phyloP scores from a whole-genome alignment of 2,797 vertebrate species.

The Hemitrygon akajei region DNA sequence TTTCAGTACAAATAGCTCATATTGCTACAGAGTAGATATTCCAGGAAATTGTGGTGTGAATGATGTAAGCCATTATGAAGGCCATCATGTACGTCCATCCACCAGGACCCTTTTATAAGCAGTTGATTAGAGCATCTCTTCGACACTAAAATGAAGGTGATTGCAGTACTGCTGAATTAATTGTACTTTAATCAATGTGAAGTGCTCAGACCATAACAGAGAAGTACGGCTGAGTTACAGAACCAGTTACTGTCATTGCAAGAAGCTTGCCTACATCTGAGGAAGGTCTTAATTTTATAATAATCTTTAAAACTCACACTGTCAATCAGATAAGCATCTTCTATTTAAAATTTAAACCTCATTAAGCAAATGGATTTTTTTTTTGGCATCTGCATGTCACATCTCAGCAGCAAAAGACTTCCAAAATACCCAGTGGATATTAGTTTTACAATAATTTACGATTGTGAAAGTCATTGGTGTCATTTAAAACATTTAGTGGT shows the following conservation, averaged over 20 bases:
- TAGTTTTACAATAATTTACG: background rate
- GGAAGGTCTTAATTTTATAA: background rate
- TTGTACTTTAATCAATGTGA: background rate
- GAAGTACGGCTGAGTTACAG: background rate
- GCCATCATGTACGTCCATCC: background rate
- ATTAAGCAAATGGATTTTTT: conserved; percentile 9
- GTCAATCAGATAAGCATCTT: background rate
- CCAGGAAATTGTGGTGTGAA: background rate
- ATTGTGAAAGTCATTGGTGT: background rate
- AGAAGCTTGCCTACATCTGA: background rate
- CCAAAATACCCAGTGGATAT: background rate
- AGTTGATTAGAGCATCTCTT: background rate
- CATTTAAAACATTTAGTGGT: background rate
- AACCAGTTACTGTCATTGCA: background rate
- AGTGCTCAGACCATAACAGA: background rate
- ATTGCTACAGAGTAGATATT: background rate
- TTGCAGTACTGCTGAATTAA: background rate
- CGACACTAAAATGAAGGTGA: background rate
- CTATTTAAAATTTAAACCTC: background rate
- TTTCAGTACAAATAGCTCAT: no score
- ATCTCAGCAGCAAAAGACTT: background rate
- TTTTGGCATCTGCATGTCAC: background rate
- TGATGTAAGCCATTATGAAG: background rate
- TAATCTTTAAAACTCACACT: background rate
- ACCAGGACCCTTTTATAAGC: background rate